These are phyloP conservation scores for Acanthurus lineatus DNA, from an alignment of 2,797 vertebrate genomes.

Conservation along the genomic window DNA sequence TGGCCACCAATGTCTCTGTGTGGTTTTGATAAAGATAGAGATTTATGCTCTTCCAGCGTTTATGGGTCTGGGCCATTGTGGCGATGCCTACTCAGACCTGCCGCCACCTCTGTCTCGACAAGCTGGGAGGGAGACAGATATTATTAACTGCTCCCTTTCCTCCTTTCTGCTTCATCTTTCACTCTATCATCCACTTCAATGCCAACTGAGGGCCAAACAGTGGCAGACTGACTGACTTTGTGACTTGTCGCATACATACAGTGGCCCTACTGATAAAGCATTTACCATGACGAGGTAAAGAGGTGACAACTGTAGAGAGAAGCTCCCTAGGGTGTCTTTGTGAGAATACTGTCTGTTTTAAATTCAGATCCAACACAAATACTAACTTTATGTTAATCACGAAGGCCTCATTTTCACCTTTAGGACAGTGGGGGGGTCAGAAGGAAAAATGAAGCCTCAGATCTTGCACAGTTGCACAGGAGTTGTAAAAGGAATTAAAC, in stretches of 20 bases:
- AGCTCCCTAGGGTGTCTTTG: conserved; percentile 52
- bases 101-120: conserved; percentile 86
- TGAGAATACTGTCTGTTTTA: conserved; percentile 41
- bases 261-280: conserved; percentile 55
- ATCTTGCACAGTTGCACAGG: not conserved
- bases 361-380: conserved; percentile 52
- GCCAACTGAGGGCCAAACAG: conserved; percentile 32
- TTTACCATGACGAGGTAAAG: conserved; percentile 38
- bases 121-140: conserved; percentile 76
- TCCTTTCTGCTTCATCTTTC: conserved; percentile 48
- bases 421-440: not conserved
- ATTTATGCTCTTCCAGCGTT: conserved; percentile 91
- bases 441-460: conserved; percentile 11
- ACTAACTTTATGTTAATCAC: conserved; percentile 31
- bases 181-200: conserved; percentile 26
- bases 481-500: not conserved
- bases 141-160: conserved; percentile 80
- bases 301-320: conserved; percentile 51
- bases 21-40: conserved; percentile 89
- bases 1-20: conserved; percentile 85
- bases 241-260: conserved; percentile 46
- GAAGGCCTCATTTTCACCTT: conserved; percentile 46
- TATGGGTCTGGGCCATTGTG: conserved; percentile 85
- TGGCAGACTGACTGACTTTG: conserved; percentile 28
- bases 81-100: conserved; percentile 88